Evolutionary conservation across 2,888 invertebrate species (phyloP), one percentile per base, ranked within the genome.

Genomic region (Lasioglossum vierecki): DNA sequence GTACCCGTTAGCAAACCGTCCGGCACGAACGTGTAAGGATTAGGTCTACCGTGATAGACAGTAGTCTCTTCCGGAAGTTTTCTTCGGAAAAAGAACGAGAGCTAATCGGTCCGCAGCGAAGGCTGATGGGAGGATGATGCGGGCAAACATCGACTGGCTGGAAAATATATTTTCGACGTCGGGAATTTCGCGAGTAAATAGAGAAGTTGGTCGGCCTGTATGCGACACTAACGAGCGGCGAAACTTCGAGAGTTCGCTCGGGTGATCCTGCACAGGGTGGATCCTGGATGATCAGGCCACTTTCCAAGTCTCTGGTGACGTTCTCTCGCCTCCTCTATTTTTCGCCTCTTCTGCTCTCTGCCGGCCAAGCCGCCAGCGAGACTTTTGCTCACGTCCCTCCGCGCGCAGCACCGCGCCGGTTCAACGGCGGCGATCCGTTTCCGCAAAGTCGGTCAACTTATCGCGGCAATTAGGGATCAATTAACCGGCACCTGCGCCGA

Each of bases 181-280:
- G 78, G 60, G 83, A 88, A 90, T 89, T 89, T 84, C 84, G 89
- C 83, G 89, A 89, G 90, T 86, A 90, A 91, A 90, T 90, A 90
- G 80, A 85, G 84, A 85, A 88, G 85, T 88, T 84, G 84, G 76
- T 75, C 76, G 60, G 83, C 76, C 83, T 89, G 88, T 89, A 90
- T 88, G 90, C 89, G 89, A 88, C 87, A 84, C 91, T 91, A 91
- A 92, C 91, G 91, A 92, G 92, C 88, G 81, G 81, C 86, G 87
- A 88, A 92, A 91, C 89, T 92, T 91, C 78, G 82, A 30, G 73
- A 89, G 90, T 88, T 86, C 86, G 89, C 88, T 86, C 85, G 82
- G 83, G 84, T 86, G 90, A 88, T 90, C 88, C 26, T 30, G 60
- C 26, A 85, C 79, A 57, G 80, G 74, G 72, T 63, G 76, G 80